Evolutionary conservation across 2,113 vertebrate species (phyloP), one percentile per base, ranked within the genome.

Genomic region (Scopus umbretta): DNA sequence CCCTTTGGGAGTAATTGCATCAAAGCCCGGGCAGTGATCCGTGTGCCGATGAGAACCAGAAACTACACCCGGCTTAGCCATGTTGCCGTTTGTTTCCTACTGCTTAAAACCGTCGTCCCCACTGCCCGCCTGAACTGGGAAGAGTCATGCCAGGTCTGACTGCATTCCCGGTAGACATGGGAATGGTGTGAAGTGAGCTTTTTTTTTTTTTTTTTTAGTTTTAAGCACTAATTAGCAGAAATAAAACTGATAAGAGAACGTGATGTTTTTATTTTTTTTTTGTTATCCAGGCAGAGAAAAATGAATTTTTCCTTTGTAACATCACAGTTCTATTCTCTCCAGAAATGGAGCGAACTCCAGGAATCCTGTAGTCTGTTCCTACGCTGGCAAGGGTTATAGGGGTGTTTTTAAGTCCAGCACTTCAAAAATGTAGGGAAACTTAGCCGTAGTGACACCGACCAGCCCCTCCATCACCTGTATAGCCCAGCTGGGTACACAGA

Each of bases 21-120:
- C 40, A 29, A 30, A 62, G 40, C 45, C 59, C 1, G 0, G 36
- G 66, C 34, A 32, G 65, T 6, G 61, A 47, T 53, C 34, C 32
- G 83, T 40, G 62, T 38, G 66, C 47, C 42, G 26, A 7, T 34
- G 58, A 56, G 75, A 89, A 49, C 36, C n/a, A 53, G 61, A 52
- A 49, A 7, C 13, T 19, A 81, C 55, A 50, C n/a, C 70, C 0
- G 1, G 62, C 50, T 58, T 52, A 56, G 67, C 59, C 47, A 34
- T 0, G 0, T 8, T 11, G 34, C 30, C 12, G 0, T 16, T 26
- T 5, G 21, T 72, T 87, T 80, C 19, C 61, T 75, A 16, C 40
- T 40, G 47, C 70, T 81, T 59, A 4, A 20, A 84, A 34, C 19
- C 30, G 42, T 56, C 29, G 8, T 79, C 61, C 71, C 71, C 21